These are phyloP conservation scores for Thamnophis elegans DNA, from an alignment of 2,797 vertebrate species.

Conservation along the genomic window DNA sequence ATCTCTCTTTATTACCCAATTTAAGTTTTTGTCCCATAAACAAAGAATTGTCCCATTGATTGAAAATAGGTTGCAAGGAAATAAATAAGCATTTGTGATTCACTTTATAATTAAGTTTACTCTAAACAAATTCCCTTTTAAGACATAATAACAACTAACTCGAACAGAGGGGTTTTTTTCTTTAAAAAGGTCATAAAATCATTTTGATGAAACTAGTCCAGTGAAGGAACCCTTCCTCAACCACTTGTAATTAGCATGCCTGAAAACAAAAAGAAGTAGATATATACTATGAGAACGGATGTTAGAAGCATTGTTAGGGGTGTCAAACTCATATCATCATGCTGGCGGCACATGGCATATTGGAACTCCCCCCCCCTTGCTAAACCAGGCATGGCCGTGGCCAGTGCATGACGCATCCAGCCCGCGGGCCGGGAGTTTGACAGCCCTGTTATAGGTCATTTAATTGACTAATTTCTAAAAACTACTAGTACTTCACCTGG, in stretches of 20 bases:
- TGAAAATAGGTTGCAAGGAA: background rate
- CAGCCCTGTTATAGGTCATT: background rate
- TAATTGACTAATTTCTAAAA: background rate
- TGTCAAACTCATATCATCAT: too few relatives aligned
- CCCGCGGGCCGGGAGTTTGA: too few relatives aligned
- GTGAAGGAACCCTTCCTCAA: background rate
- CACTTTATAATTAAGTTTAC: background rate
- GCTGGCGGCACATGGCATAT: too few relatives aligned
- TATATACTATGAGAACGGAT: background rate
- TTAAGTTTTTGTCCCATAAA: background rate
- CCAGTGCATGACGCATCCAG: too few relatives aligned
- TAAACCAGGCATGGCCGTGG: background rate
- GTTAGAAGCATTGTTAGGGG: background rate
- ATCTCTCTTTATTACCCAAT: background rate
- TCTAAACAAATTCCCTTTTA: slow-evolving; percentile 11
- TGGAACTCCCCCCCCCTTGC: too few relatives aligned
- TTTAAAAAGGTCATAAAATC: background rate
- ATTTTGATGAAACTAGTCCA: background rate
- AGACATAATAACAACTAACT: background rate
- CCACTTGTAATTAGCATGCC: background rate
- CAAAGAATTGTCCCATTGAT: background rate
- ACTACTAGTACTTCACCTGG: background rate
- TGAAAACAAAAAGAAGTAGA: background rate
- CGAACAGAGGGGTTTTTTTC: background rate
- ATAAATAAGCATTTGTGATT: background rate